A percentile compares a stretch with the other conserved stretches of the same genome.
These are phyloP conservation scores for Acrossocheilus wenchowensis DNA, from an alignment of 2,797 vertebrate genomes.

Conservation along the genomic window DNA sequence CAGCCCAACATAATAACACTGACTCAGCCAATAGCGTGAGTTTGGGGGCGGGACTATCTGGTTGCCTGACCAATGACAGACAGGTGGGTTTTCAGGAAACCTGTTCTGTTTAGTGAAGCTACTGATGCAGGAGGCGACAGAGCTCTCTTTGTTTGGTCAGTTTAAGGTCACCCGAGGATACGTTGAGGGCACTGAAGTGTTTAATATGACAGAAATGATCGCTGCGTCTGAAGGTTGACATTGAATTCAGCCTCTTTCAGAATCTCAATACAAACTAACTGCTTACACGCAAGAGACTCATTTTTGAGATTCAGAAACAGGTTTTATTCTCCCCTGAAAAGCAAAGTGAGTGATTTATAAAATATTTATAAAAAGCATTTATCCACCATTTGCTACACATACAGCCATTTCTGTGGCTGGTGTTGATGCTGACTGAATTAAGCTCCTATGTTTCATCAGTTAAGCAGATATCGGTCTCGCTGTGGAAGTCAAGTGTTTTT, in stretches of 20 bases:
- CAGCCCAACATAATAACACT: neutral
- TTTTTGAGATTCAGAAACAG: neutral
- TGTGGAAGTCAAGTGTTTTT: conserved; percentile 11
- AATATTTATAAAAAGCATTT: neutral
- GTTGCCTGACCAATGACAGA: neutral
- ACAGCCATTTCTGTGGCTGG: neutral
- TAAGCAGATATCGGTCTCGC: conserved; percentile 42
- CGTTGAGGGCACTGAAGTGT: neutral
- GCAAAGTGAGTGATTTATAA: too few species aligned
- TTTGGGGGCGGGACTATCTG: neutral
- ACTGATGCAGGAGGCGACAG: neutral
- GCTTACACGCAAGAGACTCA: neutral
- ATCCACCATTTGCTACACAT: neutral
- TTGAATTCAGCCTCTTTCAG: neutral
- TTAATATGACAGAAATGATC: neutral
- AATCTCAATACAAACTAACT: neutral
- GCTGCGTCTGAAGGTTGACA: neutral
- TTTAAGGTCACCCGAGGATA: neutral
- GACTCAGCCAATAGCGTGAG: too few species aligned
- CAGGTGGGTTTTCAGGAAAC: neutral
- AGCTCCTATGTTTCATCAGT: conserved; percentile 20
- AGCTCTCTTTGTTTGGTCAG: neutral
- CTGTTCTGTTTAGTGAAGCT: neutral
- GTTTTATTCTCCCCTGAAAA: neutral
- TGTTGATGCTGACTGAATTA: neutral